phyloP scores from a whole-genome alignment of 2,888 invertebrate genomes.

The Isoperla grammatica region DNA sequence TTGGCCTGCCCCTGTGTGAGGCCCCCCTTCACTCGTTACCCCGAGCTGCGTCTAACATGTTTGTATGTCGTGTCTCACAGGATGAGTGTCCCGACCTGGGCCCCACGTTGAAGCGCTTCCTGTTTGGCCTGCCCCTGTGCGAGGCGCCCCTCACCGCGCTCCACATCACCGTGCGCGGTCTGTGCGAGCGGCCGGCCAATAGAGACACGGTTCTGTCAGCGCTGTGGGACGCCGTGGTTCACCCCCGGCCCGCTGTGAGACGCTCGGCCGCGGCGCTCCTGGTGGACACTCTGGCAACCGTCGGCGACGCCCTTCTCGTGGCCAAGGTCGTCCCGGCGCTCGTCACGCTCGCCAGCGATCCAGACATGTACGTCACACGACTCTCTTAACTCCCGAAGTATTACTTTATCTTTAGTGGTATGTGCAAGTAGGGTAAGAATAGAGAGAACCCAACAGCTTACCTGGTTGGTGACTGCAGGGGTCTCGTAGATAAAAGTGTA shows the following conservation, averaged over 20 bases:
- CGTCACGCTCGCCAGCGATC: conserved; percentile 62
- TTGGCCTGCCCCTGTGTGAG: conserved; percentile 49
- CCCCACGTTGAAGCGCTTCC: conserved; percentile 34
- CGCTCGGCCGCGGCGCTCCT: conserved; percentile 56
- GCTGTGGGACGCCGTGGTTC: conserved; percentile 65
- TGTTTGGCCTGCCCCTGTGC: conserved; percentile 49
- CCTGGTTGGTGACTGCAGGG: no score
- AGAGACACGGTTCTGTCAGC: conserved; percentile 58
- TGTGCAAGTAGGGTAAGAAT: no score
- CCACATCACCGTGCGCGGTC: conserved; percentile 40
- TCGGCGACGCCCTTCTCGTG: conserved; percentile 52
- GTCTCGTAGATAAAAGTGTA: no score
- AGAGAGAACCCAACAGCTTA: no score
- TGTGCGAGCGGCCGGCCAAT: conserved; percentile 37
- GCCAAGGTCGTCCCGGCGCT: conserved; percentile 61
- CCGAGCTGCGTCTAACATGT: no score
- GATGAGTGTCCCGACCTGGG: conserved; percentile 33
- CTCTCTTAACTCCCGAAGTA: no score
- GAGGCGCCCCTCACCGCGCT: conserved; percentile 47
- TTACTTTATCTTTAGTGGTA: no score
- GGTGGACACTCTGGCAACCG: conserved; percentile 49
- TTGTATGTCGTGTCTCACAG: no score
- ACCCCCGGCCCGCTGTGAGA: conserved; percentile 55
- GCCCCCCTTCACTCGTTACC: conserved; percentile 46
- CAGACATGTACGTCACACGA: conserved; percentile 56